phyloP scores from a whole-genome alignment of 2,888 invertebrate genomes.

The Cheiracanthium punctorium region DNA sequence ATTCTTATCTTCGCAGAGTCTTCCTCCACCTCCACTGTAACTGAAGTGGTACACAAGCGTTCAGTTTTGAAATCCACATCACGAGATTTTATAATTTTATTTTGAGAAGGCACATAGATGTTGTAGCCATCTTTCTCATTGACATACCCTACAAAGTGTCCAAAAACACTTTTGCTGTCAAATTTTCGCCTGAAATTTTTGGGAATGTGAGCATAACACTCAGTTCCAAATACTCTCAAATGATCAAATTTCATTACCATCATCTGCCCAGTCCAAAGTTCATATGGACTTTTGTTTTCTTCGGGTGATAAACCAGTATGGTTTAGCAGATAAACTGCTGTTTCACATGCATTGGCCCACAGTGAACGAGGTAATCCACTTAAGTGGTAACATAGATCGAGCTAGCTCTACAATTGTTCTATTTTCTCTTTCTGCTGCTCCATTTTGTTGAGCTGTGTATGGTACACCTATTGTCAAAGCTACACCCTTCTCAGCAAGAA shows the following conservation, averaged over 20 bases:
- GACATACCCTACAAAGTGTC: too few species aligned
- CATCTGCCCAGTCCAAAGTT: slow-evolving; percentile 10
- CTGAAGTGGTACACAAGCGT: too few species aligned
- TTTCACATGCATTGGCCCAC: slow-evolving; percentile 10
- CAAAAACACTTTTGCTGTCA: too few species aligned
- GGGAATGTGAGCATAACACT: slow-evolving; percentile 18
- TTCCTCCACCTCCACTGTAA: too few species aligned
- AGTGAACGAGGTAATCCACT: background rate
- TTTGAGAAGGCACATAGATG: too few species aligned
- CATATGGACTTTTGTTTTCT: slow-evolving; percentile 4
- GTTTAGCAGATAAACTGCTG: slow-evolving; percentile 9
- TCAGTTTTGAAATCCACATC: too few species aligned
- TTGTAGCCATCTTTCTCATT: too few species aligned
- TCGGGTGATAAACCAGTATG: background rate
- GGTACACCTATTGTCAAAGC: slow-evolving; percentile 4
- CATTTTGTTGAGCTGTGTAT: slow-evolving; percentile 10
- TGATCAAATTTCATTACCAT: background rate
- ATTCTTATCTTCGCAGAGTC: too few species aligned
- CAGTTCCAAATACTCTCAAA: slow-evolving; percentile 10
- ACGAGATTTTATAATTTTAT: too few species aligned
- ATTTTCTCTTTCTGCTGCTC: slow-evolving; percentile 14
- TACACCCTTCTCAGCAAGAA: slow-evolving; percentile 21
- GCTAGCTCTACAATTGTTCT: slow-evolving; percentile 21
- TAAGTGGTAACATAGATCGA: background rate
- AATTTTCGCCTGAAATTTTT: slow-evolving; percentile 2